Base-by-base conservation (phyloP, 2,797 vertebrate species). In the Acanthurus lineatus region DNA sequence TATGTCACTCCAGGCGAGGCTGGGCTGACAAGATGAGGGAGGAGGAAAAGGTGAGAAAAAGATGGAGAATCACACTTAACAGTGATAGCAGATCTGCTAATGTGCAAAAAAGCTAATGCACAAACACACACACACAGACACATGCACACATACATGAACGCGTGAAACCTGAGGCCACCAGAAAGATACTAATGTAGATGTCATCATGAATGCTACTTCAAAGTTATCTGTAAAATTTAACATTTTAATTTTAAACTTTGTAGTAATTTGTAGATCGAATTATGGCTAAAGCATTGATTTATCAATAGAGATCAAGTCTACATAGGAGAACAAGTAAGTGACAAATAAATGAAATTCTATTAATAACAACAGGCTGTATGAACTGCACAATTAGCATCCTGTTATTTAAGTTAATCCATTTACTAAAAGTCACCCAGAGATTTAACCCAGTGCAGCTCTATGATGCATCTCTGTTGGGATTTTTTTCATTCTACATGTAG, bases 41-140 rank as follows among this genome's bases (percentile, higher is more conserved):
- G 45, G 16, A 17, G n/a, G 20, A 69, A 69, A 83, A 88, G 84
- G 92, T 93, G 93, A 89, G 87, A 92, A 91, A 91, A 92, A 93
- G 87, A 93, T 83, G 83, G 75, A 75, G 75, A 88, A 89, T 92
- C 83, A 72, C 81, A 82, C 82, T 91, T 82, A 91, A 79, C 60
- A 56, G 86, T 83, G 81, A 68, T 57, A 92, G 82, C 89, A 87
- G 73, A 89, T 89, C 73, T 85, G 79, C 81, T 87, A 92, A 94
- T 90, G 92, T 93, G 91, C 81, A 85, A 91, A 87, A 87, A 81
- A 77, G 73, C 70, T 73, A 81, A 88, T 60, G 56, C 52, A 69
- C 81, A 87, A 64, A 65, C 72, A 74, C 42, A 66, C 44, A 44
- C 10, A n/a, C 60, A 56, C 45, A 40, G 52, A 12, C 65, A 78